A percentile compares a stretch with the other conserved stretches of the same genome.
These are phyloP conservation scores for Strix occidentalis DNA, from an alignment of 2,797 vertebrate species.

Conservation along the genomic window DNA sequence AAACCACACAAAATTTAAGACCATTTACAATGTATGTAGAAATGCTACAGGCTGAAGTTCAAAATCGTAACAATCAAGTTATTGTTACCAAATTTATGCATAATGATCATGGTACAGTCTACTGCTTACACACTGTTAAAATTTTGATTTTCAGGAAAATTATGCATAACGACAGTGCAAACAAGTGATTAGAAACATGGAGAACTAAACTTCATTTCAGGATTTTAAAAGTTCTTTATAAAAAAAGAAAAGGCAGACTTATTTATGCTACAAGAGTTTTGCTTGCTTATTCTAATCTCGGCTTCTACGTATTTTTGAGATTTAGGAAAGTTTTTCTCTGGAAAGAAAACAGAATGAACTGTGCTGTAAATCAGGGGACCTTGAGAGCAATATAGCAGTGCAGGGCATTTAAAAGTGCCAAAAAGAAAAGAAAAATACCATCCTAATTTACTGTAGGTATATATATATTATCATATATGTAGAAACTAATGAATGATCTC, in stretches of 20 bases:
- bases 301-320: neutral
- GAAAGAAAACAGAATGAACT: neutral
- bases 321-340: neutral
- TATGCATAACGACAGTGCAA: neutral
- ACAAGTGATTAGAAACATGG: neutral
- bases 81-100: neutral
- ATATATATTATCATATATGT: neutral
- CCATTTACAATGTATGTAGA: neutral
- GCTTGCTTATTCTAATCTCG: neutral
- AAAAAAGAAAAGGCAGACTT: neutral
- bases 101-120: neutral
- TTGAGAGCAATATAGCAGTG: fast-evolving
- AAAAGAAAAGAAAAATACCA: neutral
- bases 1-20: neutral
- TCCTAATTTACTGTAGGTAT: neutral
- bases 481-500: neutral
- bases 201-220: neutral
- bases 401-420: neutral
- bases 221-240: neutral
- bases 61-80: neutral
- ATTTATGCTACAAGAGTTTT: neutral
- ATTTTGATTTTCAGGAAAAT: neutral
- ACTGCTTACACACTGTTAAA: neutral
- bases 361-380: neutral
- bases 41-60: neutral